Percentiles rank a stretch among this genome's conserved stretches.
These are phyloP conservation scores for Hyles euphorbiae DNA, from an alignment of 1,140 invertebrate species.

Conservation along the genomic window DNA sequence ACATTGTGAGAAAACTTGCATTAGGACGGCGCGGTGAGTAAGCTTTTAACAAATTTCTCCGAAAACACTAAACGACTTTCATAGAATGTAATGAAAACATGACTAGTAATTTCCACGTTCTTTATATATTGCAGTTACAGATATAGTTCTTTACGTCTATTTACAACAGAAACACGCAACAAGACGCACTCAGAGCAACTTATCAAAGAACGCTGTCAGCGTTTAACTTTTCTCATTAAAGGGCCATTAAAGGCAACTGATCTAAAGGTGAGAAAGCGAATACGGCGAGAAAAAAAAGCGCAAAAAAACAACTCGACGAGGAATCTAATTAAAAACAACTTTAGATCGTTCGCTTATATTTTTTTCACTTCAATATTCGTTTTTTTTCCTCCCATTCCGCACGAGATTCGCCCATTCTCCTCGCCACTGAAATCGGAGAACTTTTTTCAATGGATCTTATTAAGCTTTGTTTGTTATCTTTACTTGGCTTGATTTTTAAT, in stretches of 20 bases:
- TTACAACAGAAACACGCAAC: not conserved
- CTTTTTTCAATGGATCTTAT: slow-evolving; percentile 5
- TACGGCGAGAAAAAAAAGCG: slow-evolving; percentile 14
- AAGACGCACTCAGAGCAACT: not conserved
- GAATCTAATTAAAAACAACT: slow-evolving; percentile 36
- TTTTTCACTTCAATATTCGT: slow-evolving; percentile 16
- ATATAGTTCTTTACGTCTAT: too few relatives aligned
- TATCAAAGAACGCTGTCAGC: not conserved
- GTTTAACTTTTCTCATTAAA: slow-evolving; percentile 37
- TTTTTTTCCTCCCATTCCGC: slow-evolving; percentile 7
- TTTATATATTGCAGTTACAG: too few relatives aligned
- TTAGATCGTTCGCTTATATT: slow-evolving; percentile 19
- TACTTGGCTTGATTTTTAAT: not conserved
- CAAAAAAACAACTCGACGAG: slow-evolving; percentile 23
- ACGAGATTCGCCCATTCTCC: not conserved
- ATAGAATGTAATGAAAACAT: too few relatives aligned
- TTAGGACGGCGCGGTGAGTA: too few relatives aligned
- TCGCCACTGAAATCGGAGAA: slow-evolving; percentile 5
- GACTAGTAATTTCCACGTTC: too few relatives aligned
- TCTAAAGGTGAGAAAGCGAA: slow-evolving; percentile 26
- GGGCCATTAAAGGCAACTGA: slow-evolving; percentile 21
- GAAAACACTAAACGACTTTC: too few relatives aligned
- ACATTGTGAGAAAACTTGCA: too few relatives aligned
- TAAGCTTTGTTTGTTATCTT: slow-evolving; percentile 8
- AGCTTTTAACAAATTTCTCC: too few relatives aligned